Evolutionary conservation across 2,797 vertebrate genomes (phyloP).

Genomic region (Heterohyrax brucei): DNA sequence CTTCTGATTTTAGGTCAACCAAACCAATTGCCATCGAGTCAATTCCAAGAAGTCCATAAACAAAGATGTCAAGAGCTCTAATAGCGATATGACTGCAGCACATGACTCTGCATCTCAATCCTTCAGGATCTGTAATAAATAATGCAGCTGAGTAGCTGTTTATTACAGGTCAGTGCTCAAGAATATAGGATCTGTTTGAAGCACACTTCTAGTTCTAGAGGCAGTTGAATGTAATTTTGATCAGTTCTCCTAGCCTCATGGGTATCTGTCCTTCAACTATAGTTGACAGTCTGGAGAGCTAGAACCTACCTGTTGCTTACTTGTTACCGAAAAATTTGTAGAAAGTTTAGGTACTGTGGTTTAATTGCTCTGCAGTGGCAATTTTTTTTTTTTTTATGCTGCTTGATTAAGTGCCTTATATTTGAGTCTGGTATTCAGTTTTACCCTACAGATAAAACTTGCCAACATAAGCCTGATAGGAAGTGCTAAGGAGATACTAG

Average conservation of each 20-base stretch:
- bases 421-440: background rate
- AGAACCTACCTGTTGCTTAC: constrained; percentile 12
- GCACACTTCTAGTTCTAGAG: constrained; percentile 61
- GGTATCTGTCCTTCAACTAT: background rate
- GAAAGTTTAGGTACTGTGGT: background rate
- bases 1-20: constrained; percentile 59
- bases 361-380: background rate
- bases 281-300: background rate
- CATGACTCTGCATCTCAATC: background rate
- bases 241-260: constrained; percentile 28
- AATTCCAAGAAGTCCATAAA: background rate
- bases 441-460: background rate
- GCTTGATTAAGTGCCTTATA: background rate
- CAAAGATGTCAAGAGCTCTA: constrained; percentile 57
- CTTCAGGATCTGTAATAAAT: constrained; percentile 48
- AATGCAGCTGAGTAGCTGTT: constrained; percentile 11
- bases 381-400: background rate
- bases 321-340: constrained; percentile 1
- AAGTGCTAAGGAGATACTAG: background rate
- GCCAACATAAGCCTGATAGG: background rate
- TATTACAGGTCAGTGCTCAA: constrained; percentile 65
- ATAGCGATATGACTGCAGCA: background rate
- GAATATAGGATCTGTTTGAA: constrained; percentile 64
- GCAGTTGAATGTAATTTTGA: constrained; percentile 67
- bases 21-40: background rate